Evolutionary conservation across 23 tunicate species (phyloP), one percentile per base, ranked within the genome.

Genomic region (Pegea sp.): DNA sequence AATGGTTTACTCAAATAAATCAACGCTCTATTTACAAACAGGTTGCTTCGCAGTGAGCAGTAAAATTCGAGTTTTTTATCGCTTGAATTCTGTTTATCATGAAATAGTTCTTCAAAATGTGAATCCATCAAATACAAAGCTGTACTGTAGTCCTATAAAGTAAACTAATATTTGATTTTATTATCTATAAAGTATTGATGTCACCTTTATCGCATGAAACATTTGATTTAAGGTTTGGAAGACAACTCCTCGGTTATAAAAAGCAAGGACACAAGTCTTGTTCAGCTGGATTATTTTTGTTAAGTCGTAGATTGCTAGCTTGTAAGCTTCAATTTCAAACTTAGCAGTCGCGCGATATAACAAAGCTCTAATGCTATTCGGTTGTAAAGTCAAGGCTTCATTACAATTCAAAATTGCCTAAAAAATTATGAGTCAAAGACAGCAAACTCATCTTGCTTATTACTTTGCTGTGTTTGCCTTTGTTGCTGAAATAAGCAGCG

Each of bases 391-490:
- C 29, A 81, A 48, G 29, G 94, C 94, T 66, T 81, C 94, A 54
- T 81, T 81, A 66, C 94, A 81, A 33, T 81, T 81, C 55, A 81
- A 42, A 19, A 81, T 81, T 16, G 94, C 94, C 94, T 81, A 66
- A 60, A 48, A 44, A 1, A 24, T 18, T 19, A 54, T 20, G 0
- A 56, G 16, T n/a, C n/a, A n/a, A n/a, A n/a, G n/a, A n/a, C n/a
- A 38, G 11, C 46, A 38, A 38, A 38, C 11, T 8, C 46, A 11
- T 38, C 46, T 38, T 38, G 46, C 46, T 38, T 11, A 38, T 6
- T 34, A 81, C 94, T 68, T 81, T 81, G 67, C 94, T 81, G 65
- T 67, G 67, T 51, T 77, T 54, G 27, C 65, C 30, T 59, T 81
- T 73, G 31, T 75, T 72, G 65, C 94, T 57, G 53, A 72, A 81